These are phyloP conservation scores for Poecile atricapillus DNA, from an alignment of 2,113 vertebrate genomes.

Conservation along the genomic window DNA sequence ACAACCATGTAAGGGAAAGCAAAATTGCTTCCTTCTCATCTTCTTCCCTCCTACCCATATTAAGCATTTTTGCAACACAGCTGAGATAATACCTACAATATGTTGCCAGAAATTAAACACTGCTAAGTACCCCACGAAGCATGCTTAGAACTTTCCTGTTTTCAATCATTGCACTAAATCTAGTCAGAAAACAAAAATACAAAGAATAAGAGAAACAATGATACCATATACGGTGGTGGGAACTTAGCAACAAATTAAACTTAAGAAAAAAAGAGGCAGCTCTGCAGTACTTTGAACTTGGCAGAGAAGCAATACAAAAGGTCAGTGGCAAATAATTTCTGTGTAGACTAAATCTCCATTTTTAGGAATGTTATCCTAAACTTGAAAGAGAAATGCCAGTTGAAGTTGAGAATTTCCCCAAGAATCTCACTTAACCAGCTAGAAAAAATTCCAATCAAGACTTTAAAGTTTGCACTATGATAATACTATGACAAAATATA, in stretches of 20 bases:
- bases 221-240: neutral
- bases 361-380: conserved; percentile 32
- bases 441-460: neutral
- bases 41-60: neutral
- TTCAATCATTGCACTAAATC: conserved; percentile 22
- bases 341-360: conserved; percentile 13
- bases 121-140: neutral
- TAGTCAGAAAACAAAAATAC: conserved; percentile 24
- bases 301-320: neutral
- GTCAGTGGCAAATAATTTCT: conserved; percentile 21
- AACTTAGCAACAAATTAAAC: neutral
- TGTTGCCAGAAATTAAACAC: conserved; percentile 23
- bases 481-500: neutral
- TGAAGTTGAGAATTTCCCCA: neutral
- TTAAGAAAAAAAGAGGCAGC: neutral
- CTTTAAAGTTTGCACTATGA: neutral
- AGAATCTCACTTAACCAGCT: neutral
- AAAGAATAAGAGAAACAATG: conserved; percentile 3
- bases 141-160: conserved; percentile 14
- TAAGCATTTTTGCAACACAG: conserved; percentile 19
- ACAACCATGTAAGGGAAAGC: conserved; percentile 42
- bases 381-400: neutral
- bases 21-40: neutral
- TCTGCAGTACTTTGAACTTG: neutral
- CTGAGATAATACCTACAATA: conserved; percentile 27